Evolutionary conservation across 2,113 vertebrate species (phyloP), one percentile per base, ranked within the genome.

Genomic region (Kryptolebias marmoratus): DNA sequence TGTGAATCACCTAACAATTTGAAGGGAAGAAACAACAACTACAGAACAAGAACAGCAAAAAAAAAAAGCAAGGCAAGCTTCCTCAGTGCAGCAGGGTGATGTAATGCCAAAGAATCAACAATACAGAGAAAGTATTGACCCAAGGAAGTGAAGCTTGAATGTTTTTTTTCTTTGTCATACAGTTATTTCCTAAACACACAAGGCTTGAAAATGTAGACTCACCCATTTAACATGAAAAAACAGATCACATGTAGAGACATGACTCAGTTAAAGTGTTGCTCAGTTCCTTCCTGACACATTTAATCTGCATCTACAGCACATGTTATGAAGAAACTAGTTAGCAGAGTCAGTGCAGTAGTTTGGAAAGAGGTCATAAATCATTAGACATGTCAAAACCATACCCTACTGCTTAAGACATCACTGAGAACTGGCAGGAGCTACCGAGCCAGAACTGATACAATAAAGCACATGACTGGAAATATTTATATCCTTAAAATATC

Each of bases 21-120:
- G 22, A 1, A 16, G n/a, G 10, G 9, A 18, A 1, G 9, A 47
- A 30, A 39, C 12, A 39, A 2, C 32, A 44, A 60, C 18, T 9
- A 28, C 18, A 56, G 39, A 66, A 74, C 75, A 69, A 58, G 13
- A 66, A 73, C 59, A 30, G 61, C 64, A 75, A 81, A 71, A 82
- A 82, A 42, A 64, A 74, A 81, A 71, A 82, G 80, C 47, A 5
- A 73, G 42, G 39, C 10, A 73, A 42, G 39, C 39, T 55, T 39
- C 32, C 22, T 63, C 14, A 7, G 6, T 6, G 31, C 53, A 42
- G 53, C 6, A 1, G 12, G 14, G 64, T 71, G 79, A 73, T 69
- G 75, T 31, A 82, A 76, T 71, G 18, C 18, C 15, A 62, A 44
- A 70, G 56, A 58, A 68, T 48, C 11, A 72, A 47, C 42, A 68